Percentiles rank a stretch among this genome's conserved stretches.
phyloP scores from a whole-genome alignment of 1,140 invertebrate species.

The Psilanteris sp. region DNA sequence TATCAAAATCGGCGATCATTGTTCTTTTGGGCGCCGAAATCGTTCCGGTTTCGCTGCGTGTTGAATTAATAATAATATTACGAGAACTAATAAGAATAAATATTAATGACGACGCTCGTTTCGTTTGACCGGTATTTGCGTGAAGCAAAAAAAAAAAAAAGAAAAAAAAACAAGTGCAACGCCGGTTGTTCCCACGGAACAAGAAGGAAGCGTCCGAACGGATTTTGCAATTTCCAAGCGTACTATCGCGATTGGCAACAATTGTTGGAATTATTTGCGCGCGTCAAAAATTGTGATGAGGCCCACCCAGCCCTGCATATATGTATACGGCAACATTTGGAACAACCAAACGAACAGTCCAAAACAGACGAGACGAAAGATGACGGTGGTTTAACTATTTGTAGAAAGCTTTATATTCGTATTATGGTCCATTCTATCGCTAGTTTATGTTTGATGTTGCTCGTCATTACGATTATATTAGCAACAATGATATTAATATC shows the following conservation, averaged over 20 bases:
- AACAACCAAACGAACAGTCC: slow-evolving; percentile 37
- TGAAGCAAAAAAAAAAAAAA: no score
- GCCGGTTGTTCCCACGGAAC: no score
- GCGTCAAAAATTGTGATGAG: slow-evolving; percentile 74
- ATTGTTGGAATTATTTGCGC: slow-evolving; percentile 57
- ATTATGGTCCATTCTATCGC: slow-evolving; percentile 70
- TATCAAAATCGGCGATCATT: slow-evolving; percentile 1
- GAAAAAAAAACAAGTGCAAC: no score
- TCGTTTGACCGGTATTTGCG: no score
- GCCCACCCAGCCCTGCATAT: slow-evolving; percentile 69
- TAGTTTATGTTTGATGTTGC: slow-evolving; percentile 76
- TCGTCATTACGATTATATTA: slow-evolving; percentile 67
- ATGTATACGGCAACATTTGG: slow-evolving; percentile 73
- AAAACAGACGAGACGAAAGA: slow-evolving; percentile 37
- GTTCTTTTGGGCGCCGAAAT: no score
- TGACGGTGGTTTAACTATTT: slow-evolving; percentile 73
- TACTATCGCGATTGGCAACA: no score
- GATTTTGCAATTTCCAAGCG: no score
- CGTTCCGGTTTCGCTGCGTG: no score
- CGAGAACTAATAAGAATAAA: no score
- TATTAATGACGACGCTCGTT: no score
- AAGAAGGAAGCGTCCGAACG: slow-evolving; percentile 12
- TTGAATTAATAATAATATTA: no score
- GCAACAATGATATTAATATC: slow-evolving; percentile 65
- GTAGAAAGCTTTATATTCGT: slow-evolving; percentile 76